A percentile compares a stretch with the other conserved stretches of the same genome.
These are phyloP conservation scores for Scopus umbretta DNA, from an alignment of 2,113 vertebrate species.

Conservation along the genomic window DNA sequence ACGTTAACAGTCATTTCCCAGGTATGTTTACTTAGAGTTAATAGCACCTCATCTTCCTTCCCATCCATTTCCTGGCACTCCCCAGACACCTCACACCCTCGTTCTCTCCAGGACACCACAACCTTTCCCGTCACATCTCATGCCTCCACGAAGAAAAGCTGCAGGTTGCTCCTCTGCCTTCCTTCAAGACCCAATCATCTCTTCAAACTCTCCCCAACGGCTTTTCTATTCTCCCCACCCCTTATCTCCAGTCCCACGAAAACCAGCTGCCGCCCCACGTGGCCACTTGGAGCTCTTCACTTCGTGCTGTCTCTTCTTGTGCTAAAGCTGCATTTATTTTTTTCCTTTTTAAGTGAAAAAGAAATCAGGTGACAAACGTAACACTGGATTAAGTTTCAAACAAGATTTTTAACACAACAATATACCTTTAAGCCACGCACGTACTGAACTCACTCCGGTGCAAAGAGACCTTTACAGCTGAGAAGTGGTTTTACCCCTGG, in stretches of 20 bases:
- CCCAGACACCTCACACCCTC: not conserved
- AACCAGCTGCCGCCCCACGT: not conserved
- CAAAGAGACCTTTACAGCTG: not conserved
- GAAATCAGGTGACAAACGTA: not conserved
- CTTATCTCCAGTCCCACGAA: not conserved
- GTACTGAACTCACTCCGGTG: not conserved
- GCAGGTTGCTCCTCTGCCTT: not conserved
- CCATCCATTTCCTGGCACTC: not conserved
- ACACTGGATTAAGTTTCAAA: not conserved
- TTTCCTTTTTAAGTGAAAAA: not conserved
- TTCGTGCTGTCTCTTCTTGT: not conserved
- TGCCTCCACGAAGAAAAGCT: not conserved
- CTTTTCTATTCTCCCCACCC: not conserved
- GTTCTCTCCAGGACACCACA: not conserved
- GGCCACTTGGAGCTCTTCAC: not conserved
- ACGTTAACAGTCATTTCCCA: not conserved
- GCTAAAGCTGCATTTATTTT: not conserved
- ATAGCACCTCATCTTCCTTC: not conserved
- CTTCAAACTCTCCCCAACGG: not conserved
- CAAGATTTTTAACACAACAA: not conserved
- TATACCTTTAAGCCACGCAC: accelerated
- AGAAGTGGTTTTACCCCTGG: not conserved
- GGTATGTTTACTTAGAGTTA: not conserved
- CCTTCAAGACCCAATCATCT: not conserved
- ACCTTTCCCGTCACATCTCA: not conserved